Conservation (phyloP, 2,797 vertebrate genomes). For the Aphelocoma californica region DNA sequence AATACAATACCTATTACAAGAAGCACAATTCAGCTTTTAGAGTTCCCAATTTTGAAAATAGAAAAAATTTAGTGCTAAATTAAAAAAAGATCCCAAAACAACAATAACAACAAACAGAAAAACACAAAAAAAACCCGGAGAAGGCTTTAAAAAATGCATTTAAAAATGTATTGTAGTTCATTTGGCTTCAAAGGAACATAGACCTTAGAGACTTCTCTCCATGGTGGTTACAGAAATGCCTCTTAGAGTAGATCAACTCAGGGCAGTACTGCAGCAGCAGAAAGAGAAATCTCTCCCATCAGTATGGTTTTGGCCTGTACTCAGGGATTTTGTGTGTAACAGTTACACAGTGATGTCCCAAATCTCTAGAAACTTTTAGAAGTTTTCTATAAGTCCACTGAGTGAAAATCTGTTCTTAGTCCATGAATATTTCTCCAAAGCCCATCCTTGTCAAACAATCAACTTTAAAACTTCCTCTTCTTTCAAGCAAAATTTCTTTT, state of each 20-base stretch:
- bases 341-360: not conserved
- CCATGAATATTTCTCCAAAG: not conserved
- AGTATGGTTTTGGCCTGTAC: not conserved
- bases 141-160: not conserved
- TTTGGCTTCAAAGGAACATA: not conserved
- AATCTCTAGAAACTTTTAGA: not conserved
- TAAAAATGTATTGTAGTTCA: not conserved
- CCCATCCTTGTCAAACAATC: not conserved
- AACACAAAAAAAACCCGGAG: not conserved
- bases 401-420: not conserved
- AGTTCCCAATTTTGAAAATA: not conserved
- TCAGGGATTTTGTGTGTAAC: not conserved
- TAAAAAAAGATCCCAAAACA: accelerated
- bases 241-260: not conserved
- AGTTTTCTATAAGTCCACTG: not conserved
- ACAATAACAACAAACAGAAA: not conserved
- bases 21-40: not conserved
- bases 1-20: not conserved
- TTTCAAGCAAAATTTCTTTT: not conserved
- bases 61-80: not conserved
- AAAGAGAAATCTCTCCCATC: not conserved
- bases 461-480: not conserved
- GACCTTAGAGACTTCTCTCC: not conserved
- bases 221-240: not conserved
- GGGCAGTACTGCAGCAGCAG: not conserved